Conservation (phyloP, 1,140 invertebrate species). For the Drosophila auraria region DNA sequence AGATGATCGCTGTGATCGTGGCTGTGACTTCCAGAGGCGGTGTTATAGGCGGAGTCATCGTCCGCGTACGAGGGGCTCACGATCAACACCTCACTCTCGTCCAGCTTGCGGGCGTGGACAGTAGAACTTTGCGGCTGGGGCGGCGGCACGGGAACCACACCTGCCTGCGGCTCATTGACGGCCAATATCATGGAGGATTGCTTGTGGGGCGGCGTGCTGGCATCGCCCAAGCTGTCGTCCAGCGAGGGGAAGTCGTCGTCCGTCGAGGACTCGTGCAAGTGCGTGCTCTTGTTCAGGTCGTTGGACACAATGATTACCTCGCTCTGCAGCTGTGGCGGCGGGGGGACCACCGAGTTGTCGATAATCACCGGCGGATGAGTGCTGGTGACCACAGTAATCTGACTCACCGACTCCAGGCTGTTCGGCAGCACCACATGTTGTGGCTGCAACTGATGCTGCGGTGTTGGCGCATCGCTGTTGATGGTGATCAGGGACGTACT, state of each 20-base stretch:
- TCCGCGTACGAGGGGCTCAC: conserved; percentile 88
- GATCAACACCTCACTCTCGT: conserved; percentile 93
- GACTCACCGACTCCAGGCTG: conserved; percentile 89
- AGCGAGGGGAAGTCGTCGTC: conserved; percentile 91
- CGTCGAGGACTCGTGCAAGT: conserved; percentile 88
- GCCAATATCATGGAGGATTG: conserved; percentile 81
- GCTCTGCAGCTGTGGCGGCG: conserved; percentile 74
- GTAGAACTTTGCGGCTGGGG: conserved; percentile 65
- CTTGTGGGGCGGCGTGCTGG: conserved; percentile 84
- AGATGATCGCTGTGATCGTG: conserved; percentile 76
- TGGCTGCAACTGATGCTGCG: conserved; percentile 41
- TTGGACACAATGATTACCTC: conserved; percentile 93
- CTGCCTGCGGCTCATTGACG: conserved; percentile 55
- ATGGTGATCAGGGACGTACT: conserved; percentile 82
- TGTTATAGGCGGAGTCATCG: conserved; percentile 80
- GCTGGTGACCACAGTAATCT: conserved; percentile 92
- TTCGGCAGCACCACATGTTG: conserved; percentile 86
- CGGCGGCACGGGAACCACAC: conserved; percentile 59
- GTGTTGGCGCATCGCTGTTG: conserved; percentile 72
- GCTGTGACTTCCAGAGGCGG: conserved; percentile 72
- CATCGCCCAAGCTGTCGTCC: conserved; percentile 91
- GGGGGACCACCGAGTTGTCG: conserved; percentile 84
- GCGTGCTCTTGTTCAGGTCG: conserved; percentile 89
- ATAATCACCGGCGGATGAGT: conserved; percentile 91
- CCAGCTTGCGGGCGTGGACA: conserved; percentile 87